phyloP scores from a whole-genome alignment of 2,113 vertebrate genomes.

The Oriolus oriolus region DNA sequence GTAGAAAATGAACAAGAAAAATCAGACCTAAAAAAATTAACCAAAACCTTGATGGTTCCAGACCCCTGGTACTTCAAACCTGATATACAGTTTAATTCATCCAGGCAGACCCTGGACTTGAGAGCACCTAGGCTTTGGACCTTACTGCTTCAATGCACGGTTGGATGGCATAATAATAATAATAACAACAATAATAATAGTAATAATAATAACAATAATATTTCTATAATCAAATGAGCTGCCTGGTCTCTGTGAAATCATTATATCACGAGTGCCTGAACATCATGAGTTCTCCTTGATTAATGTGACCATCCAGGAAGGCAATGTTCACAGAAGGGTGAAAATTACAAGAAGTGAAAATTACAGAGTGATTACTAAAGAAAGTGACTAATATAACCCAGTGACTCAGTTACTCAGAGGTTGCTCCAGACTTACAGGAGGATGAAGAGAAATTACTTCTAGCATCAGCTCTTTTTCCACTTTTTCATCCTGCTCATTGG shows the following conservation, averaged over 20 bases:
- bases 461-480: background rate
- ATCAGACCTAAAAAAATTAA: background rate
- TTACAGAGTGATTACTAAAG: background rate
- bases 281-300: background rate
- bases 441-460: background rate
- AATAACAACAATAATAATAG: background rate
- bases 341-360: slow-evolving; percentile 1
- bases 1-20: background rate
- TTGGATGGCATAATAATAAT: background rate
- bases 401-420: background rate
- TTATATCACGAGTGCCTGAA: background rate
- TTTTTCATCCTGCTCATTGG: background rate
- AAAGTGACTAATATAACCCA: background rate
- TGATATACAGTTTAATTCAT: background rate
- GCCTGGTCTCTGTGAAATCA: slow-evolving; percentile 3
- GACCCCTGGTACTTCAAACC: background rate
- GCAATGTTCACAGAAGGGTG: background rate
- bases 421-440: background rate
- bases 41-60: background rate
- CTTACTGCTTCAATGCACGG: background rate
- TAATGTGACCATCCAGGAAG: background rate
- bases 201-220: background rate
- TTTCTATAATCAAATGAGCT: background rate
- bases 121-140: background rate
- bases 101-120: background rate